These are phyloP conservation scores for Ceuthmochares aereus DNA, from an alignment of 2,113 vertebrate genomes.

Conservation along the genomic window DNA sequence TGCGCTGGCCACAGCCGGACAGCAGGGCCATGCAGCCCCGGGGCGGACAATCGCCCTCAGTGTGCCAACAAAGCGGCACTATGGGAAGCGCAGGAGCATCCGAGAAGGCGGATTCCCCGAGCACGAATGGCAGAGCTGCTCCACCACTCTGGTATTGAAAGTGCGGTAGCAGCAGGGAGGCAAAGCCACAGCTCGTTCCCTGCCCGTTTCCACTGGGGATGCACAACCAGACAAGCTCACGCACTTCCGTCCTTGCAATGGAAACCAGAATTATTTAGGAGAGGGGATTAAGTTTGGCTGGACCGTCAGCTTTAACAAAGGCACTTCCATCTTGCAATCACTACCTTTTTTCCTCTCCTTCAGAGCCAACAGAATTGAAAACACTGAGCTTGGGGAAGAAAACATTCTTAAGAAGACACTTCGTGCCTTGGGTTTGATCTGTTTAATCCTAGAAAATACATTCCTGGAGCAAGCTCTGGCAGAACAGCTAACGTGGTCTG, in stretches of 20 bases:
- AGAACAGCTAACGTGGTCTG: neutral
- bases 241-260: accelerated
- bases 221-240: accelerated
- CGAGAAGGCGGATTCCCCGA: neutral
- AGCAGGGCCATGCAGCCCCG: neutral
- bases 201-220: accelerated
- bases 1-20: neutral
- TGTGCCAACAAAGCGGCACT: neutral
- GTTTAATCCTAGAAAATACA: neutral
- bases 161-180: accelerated
- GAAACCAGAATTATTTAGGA: accelerated
- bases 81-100: neutral
- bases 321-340: accelerated
- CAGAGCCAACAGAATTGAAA: accelerated
- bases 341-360: neutral
- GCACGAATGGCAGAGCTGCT: neutral
- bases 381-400: neutral
- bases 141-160: accelerated
- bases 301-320: neutral
- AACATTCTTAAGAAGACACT: accelerated
- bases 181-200: neutral
- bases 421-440: neutral
- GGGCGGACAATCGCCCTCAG: conserved; percentile 33
- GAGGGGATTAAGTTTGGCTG: accelerated
- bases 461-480: accelerated